A percentile compares a stretch with the other conserved stretches of the same genome.
phyloP scores from a whole-genome alignment of 2,113 vertebrate species.

The Scalopus aquaticus region DNA sequence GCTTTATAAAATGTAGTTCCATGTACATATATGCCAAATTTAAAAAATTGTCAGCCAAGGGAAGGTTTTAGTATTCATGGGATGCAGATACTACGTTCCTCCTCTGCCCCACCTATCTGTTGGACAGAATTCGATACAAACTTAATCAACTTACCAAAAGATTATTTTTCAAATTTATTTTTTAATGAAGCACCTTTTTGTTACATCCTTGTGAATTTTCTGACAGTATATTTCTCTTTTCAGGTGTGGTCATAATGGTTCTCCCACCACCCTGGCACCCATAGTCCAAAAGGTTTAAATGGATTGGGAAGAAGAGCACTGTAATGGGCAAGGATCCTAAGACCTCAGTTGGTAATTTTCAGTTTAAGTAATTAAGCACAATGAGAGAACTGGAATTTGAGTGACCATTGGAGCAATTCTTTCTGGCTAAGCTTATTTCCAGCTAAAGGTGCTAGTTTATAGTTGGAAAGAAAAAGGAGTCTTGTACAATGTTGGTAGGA shows the following conservation, averaged over 20 bases:
- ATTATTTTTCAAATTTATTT: no score
- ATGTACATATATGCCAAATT: not conserved
- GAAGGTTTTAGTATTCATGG: not conserved
- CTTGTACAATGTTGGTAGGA: no score
- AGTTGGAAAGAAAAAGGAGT: no score
- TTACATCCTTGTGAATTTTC: no score
- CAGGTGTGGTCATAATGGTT: no score
- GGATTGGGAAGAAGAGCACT: not conserved
- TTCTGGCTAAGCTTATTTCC: not conserved
- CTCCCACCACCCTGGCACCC: no score
- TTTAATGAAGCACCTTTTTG: no score
- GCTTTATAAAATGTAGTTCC: conserved; percentile 11
- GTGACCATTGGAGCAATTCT: not conserved
- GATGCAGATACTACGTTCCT: not conserved
- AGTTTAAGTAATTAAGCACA: not conserved
- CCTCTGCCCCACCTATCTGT: not conserved
- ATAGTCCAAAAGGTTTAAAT: no score
- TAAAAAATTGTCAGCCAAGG: not conserved
- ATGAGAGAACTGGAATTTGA: not conserved
- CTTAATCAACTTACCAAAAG: not conserved
- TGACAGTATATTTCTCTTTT: no score
- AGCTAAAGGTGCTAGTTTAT: not conserved
- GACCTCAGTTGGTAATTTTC: not conserved
- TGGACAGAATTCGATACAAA: not conserved
- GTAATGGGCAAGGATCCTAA: not conserved